Conservation (phyloP, 2,113 vertebrate genomes). For the Craseonycteris thonglongyai region DNA sequence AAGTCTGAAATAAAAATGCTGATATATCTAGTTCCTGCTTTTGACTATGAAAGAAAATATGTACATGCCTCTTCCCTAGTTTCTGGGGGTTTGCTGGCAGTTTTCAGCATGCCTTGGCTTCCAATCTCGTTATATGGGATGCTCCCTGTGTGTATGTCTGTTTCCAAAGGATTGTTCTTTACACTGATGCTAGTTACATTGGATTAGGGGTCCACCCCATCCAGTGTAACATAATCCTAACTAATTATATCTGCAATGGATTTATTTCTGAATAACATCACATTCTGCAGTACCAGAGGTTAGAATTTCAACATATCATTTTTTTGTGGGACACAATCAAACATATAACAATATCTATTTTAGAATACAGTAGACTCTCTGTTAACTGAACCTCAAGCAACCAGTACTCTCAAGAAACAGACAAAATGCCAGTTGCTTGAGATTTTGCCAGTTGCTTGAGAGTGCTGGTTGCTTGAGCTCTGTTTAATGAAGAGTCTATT, state of each 20-base stretch:
- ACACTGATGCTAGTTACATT: background rate
- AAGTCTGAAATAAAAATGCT: background rate
- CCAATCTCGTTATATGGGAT: background rate
- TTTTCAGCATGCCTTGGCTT: background rate
- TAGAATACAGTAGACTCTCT: no score
- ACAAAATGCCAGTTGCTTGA: no score
- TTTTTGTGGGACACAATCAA: background rate
- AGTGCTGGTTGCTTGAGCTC: no score
- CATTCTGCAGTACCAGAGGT: background rate
- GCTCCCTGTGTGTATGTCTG: background rate
- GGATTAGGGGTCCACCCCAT: background rate
- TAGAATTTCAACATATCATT: background rate
- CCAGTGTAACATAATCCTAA: background rate
- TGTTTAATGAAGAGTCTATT: no score
- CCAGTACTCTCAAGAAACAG: no score
- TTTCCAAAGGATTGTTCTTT: background rate
- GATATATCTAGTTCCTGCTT: background rate
- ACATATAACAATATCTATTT: background rate
- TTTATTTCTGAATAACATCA: background rate
- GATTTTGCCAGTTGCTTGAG: no score
- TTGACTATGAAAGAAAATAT: background rate
- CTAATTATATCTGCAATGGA: background rate
- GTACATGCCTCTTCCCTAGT: background rate
- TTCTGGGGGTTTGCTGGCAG: background rate
- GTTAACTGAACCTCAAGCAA: no score